These are phyloP conservation scores for Micromussa lordhowensis DNA, from an alignment of 92 coral and sea anemone species.

Conservation along the genomic window DNA sequence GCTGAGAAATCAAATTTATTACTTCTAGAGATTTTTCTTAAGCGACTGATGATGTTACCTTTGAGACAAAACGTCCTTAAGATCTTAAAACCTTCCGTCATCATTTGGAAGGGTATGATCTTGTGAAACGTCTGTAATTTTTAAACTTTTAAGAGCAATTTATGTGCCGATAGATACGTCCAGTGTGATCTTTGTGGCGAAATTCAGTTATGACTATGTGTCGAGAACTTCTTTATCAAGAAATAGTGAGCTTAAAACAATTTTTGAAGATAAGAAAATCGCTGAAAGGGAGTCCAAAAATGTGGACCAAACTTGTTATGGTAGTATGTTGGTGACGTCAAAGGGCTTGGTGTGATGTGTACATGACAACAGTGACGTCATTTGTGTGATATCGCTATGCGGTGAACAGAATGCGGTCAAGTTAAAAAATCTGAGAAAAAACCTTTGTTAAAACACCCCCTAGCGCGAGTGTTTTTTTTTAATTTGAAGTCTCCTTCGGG, in stretches of 20 bases:
- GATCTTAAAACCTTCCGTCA: not conserved
- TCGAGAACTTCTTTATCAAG: not conserved
- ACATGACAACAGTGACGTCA: not conserved
- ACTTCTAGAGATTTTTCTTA: not conserved
- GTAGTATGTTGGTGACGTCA: not conserved
- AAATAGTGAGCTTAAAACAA: not conserved
- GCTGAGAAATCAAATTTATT: too few species aligned
- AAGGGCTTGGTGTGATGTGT: not conserved
- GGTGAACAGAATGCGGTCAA: not conserved
- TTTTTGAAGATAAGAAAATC: not conserved
- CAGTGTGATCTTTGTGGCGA: not conserved
- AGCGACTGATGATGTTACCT: not conserved
- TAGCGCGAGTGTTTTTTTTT: too few species aligned
- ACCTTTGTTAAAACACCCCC: not conserved
- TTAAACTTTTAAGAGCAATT: not conserved
- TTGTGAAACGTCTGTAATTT: not conserved
- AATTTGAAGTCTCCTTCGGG: not conserved
- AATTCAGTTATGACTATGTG: not conserved
- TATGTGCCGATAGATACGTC: not conserved
- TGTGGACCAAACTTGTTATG: not conserved
- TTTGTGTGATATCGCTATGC: not conserved
- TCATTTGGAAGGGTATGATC: not conserved
- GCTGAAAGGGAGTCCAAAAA: not conserved
- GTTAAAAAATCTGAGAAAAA: not conserved
- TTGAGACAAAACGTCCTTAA: constrained; percentile 19